Base-by-base conservation (phyloP, 2,113 vertebrate species). In the Propithecus coquereli region DNA sequence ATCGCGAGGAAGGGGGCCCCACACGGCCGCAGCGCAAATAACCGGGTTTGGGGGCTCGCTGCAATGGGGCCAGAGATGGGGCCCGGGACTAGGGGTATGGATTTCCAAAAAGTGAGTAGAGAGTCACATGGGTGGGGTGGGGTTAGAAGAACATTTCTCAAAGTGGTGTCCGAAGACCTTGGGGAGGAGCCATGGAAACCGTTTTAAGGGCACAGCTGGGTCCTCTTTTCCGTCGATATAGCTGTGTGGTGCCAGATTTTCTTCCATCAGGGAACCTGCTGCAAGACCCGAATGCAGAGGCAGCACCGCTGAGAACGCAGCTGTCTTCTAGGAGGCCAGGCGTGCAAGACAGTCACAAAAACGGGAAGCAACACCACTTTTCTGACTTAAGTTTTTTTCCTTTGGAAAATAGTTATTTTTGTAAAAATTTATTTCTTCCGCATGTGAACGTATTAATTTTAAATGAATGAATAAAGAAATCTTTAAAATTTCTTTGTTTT, bases 381-480 rank as follows among this genome's bases (percentile, higher is more conserved):
- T 65, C 43, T 91, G 45, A 88, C 16, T 5, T 8, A 8, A 4
- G 11, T 9, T 43, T 76, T 45, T 90, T 94, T 40, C 83, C 68
- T 76, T 90, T 54, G n/a, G 40, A 91, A 92, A 95, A 80, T 0
- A 79, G 43, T 54, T 85, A 91, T 59, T 93, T 85, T 66, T 30
- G 16, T 74, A 79, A 89, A 86, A 59, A 43, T 37, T 14, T 68
- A 30, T 50, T 88, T 94, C 32, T 76, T 71, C 79, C 63, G 70
- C 23, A 74, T 27, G 50, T 18, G 34, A 82, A 32, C 10, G 84
- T 63, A 47, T 25, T 93, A 45, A 92, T n/a, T 94, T 87, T 68
- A 87, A 94, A 43, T 86, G 20, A 76, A 43, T 37, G 30, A 89
- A 70, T 68, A 79, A 83, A 52, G 32, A 71, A 57, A 47, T 32